Conservation (phyloP, 2,797 vertebrate genomes). For the Leptodactylus fallax region DNA sequence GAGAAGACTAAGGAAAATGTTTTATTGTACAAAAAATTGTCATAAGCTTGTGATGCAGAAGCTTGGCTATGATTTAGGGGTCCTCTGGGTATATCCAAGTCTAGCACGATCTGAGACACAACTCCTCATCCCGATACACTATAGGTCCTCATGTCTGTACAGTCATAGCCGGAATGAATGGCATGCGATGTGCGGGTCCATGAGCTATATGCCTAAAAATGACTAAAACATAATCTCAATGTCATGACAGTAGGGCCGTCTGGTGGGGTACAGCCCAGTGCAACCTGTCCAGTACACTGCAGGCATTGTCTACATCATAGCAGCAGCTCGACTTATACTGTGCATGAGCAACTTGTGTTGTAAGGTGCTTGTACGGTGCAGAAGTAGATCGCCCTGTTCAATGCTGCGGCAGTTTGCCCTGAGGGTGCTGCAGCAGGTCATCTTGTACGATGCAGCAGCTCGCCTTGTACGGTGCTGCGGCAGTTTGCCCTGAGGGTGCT, state of each 20-base stretch:
- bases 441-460: background rate
- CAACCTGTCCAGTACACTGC: background rate
- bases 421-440: background rate
- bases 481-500: background rate
- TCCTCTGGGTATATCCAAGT: background rate
- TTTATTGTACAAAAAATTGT: background rate
- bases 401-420: background rate
- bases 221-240: background rate
- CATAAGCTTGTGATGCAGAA: constrained; percentile 8
- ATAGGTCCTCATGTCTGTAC: background rate
- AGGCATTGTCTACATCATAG: background rate
- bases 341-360: background rate
- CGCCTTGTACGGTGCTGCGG: background rate
- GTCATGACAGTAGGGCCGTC: background rate
- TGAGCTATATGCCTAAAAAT: background rate
- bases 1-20: background rate
- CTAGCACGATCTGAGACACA: background rate
- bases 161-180: background rate
- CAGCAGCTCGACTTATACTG: background rate
- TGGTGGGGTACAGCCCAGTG: background rate
- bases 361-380: background rate
- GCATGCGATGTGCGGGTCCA: background rate
- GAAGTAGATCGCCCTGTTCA: background rate
- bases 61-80: constrained; percentile 13
- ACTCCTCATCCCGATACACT: background rate